Percentiles rank a stretch among this genome's conserved stretches.
Conservation (phyloP, 2,797 vertebrate genomes). For the Remorina albescens region DNA sequence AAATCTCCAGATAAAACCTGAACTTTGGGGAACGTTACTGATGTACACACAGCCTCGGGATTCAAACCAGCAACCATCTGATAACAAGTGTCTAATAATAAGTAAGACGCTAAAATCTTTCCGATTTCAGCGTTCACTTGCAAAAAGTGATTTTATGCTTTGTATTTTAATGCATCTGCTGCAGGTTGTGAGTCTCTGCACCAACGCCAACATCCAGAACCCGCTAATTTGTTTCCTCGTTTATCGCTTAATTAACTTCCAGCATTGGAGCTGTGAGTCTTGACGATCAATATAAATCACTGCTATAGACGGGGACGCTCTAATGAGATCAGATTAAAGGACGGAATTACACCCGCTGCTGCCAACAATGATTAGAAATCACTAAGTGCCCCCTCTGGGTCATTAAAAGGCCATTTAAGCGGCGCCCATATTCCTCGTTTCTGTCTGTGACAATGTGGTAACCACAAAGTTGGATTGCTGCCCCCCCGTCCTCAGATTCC, state of each 20-base stretch:
- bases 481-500: background rate
- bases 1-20: background rate
- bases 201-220: conserved; percentile 38
- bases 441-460: conserved; percentile 58
- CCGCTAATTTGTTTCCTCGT: conserved; percentile 68
- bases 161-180: background rate
- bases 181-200: conserved; percentile 1
- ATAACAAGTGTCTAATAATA: too few species aligned
- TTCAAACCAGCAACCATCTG: background rate
- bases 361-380: conserved; percentile 74
- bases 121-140: too few species aligned
- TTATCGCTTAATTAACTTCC: conserved; percentile 78
- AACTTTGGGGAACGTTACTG: background rate
- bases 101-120: background rate
- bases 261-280: conserved; percentile 41
- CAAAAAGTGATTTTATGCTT: too few species aligned
- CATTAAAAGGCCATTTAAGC: conserved; percentile 78
- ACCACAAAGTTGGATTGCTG: conserved; percentile 54
- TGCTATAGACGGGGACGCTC: conserved; percentile 33
- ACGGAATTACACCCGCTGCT: conserved; percentile 67
- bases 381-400: conserved; percentile 65
- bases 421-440: conserved; percentile 51
- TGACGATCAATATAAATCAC: conserved; percentile 74
- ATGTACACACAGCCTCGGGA: background rate
- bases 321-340: conserved; percentile 79